Base-by-base conservation (phyloP, 2,888 invertebrate genomes). In the Tethea ocularis region DNA sequence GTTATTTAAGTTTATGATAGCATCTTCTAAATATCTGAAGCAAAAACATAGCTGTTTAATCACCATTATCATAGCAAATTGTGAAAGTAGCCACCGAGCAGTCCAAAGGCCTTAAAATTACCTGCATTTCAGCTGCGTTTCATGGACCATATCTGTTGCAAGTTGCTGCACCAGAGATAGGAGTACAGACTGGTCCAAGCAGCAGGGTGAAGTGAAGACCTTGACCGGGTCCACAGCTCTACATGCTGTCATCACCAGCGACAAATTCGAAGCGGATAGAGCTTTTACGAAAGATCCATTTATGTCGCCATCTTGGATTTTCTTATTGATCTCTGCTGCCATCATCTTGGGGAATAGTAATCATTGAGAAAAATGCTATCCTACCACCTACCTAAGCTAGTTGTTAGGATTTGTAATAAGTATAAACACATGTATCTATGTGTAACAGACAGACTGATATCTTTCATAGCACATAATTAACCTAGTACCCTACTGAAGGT, bases 91-190 rank as follows among this genome's bases (percentile, higher is more conserved):
- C 20, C 13, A 22, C 11, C 10, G 20, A 20, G 20, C 15, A 15
- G 4, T 15, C 5, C 26, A 23, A 17, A 11, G 20, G 4, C 4
- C 13, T 15, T 15, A 33, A 26, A 46, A 17, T 29, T 26, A 89
- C 91, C 87, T 82, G 88, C 90, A 90, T 58, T 91, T 90, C 17
- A 91, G 77, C 57, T 80, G 82, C 13, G 97, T 97, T 75, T 98
- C 96, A 66, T 96, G 95, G 65, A 95, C 94, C 91, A 99, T 95
- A 81, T 99, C 98, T 0, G 97, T 97, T 20, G 98, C 97, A 22
- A 99, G 95, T 87, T 99, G 99, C 82, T 99, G 98, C 64, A 99
- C 96, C 33, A 99, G 94, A 0, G 98, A 97, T 36, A 99, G 93
- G 60, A 99, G 92, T 26, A 98, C 97, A 58, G 96, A 96, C 84